Base-by-base conservation (phyloP, 2,888 invertebrate genomes). In the Zaprionus lineosus region DNA sequence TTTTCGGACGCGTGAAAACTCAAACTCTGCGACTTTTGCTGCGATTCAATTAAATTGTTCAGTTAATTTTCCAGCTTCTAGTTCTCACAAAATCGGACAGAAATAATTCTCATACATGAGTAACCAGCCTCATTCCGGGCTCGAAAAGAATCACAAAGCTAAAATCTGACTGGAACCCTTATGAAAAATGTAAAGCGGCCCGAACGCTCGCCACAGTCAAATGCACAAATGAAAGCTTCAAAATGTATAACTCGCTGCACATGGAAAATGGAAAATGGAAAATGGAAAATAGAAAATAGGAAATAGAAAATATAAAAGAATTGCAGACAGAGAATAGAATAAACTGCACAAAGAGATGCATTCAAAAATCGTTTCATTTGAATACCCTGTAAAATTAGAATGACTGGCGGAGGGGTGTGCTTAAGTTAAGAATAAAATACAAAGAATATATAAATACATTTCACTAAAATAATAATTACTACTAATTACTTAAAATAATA, bases 241-340 rank as follows among this genome's bases (percentile, higher is more conserved):
- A 51, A 73, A 75, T 71, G 60, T 53, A 59, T 58, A 72, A 84
- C 70, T 81, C 57, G 78, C 78, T 82, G 84, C 79, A 84, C 84
- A 84, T 58, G 67, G 67, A 76, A 72, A 61, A 55, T 51, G 50
- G 47, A 52, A 57, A 55, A 46, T n/a, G n/a, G n/a, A n/a, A n/a
- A n/a, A n/a, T n/a, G n/a, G n/a, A n/a, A 41, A 8, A n/a, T 18
- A 39, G 51, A 57, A 67, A 47, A 55, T 48, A 43, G 34, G 9
- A 21, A 31, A 48, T 65, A 65, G 48, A 51, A 56, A 46, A 53
- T 29, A 31, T 39, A 39, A 51, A 39, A 31, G 56, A 61, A 56
- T 51, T 59, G 51, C 41, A 50, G 47, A 15, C 41, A 39, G 62
- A 62, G 18, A 51, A 50, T 40, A 52, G 21, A 43, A 43, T 47